Conservation (phyloP, 2,797 vertebrate species). For the Enteromius radiatus region DNA sequence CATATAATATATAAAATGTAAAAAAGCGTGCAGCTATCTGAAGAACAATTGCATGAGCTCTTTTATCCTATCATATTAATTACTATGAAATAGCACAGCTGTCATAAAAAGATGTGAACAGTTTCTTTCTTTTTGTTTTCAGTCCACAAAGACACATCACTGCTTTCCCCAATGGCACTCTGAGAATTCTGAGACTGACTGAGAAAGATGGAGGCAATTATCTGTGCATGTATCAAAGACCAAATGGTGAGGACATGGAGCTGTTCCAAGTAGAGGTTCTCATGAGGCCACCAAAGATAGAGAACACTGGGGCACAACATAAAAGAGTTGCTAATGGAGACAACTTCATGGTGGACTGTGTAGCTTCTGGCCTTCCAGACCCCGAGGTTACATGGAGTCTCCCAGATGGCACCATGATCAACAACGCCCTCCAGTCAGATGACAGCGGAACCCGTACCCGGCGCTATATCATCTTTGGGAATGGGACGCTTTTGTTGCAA, state of each 20-base stretch:
- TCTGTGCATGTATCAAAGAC: constrained; percentile 78
- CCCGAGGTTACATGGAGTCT: constrained; percentile 83
- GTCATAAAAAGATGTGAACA: constrained; percentile 34
- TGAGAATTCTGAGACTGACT: constrained; percentile 80
- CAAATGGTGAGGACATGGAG: constrained; percentile 81
- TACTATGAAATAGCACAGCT: background rate
- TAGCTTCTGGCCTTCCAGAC: constrained; percentile 81
- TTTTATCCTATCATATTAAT: constrained; percentile 3
- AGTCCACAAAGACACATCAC: constrained; percentile 80
- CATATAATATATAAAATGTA: too few species aligned
- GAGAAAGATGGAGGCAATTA: constrained; percentile 81
- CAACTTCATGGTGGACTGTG: constrained; percentile 82
- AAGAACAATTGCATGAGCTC: background rate
- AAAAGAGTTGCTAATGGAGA: constrained; percentile 76
- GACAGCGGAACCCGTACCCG: constrained; percentile 75
- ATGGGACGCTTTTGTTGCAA: constrained; percentile 81
- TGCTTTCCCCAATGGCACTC: constrained; percentile 80
- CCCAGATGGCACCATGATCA: constrained; percentile 82
- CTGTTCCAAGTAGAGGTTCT: constrained; percentile 80
- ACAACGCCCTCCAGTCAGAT: constrained; percentile 80
- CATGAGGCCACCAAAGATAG: constrained; percentile 81
- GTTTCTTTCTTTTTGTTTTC: constrained; percentile 56
- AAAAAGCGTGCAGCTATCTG: background rate
- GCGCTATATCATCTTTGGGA: constrained; percentile 80
- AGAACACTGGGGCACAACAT: constrained; percentile 73